A percentile compares a stretch with the other conserved stretches of the same genome.
phyloP scores from a whole-genome alignment of 2,797 vertebrate species.

The Uromys caudimaculatus region DNA sequence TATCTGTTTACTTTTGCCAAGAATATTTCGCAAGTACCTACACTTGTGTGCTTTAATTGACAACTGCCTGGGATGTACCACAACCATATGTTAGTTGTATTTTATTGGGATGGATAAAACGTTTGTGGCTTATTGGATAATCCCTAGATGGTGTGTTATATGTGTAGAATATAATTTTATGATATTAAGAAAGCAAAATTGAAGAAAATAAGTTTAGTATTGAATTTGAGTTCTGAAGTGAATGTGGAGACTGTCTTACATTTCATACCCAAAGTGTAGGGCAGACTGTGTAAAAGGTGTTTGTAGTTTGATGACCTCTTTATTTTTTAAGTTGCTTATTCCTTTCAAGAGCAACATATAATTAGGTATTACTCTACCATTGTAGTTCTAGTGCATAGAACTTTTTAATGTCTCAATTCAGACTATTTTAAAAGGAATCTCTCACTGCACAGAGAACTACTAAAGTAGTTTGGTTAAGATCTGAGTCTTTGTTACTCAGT shows the following conservation, averaged over 20 bases:
- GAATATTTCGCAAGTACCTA: constrained; percentile 72
- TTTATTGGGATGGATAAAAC: constrained; percentile 42
- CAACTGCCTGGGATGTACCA: constrained; percentile 83
- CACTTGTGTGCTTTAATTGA: constrained; percentile 79
- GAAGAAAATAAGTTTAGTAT: constrained; percentile 62
- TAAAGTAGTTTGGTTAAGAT: constrained; percentile 53
- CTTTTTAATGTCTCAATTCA: constrained; percentile 59
- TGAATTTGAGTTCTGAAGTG: constrained; percentile 50
- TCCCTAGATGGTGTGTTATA: constrained; percentile 49
- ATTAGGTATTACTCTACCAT: constrained; percentile 10
- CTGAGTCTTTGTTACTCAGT: constrained; percentile 63
- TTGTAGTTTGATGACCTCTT: constrained; percentile 45
- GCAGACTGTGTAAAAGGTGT: constrained; percentile 63
- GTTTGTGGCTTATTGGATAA: constrained; percentile 27
- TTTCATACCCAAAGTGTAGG: constrained; percentile 62
- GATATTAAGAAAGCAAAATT: constrained; percentile 54
- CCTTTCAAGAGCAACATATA: constrained; percentile 52
- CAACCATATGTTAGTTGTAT: constrained; percentile 79
- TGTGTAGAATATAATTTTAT: constrained; percentile 63
- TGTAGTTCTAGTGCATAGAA: constrained; percentile 56
- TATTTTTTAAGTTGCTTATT: constrained; percentile 57
- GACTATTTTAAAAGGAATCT: constrained; percentile 53
- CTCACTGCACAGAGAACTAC: constrained; percentile 63
- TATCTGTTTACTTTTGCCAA: constrained; percentile 67
- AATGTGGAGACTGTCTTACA: constrained; percentile 17